Base-by-base conservation (phyloP, 2,113 vertebrate species). In the Felis chaus region DNA sequence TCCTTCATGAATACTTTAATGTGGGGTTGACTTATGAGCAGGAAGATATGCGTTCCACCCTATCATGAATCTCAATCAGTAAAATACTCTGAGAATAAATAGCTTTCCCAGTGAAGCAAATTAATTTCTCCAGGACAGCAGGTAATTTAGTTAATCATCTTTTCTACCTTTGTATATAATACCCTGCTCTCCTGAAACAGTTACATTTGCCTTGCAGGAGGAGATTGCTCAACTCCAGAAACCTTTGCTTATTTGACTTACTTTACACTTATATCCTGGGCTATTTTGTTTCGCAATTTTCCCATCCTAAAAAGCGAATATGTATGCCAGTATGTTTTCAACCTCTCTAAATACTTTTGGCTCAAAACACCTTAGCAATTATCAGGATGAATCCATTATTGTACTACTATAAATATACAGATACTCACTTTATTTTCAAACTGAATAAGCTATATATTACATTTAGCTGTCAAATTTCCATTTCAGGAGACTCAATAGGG, bases 71-170 rank as follows among this genome's bases (percentile, higher is more conserved):
- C 25, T 55, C 23, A 91, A 50, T 86, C 57, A 68, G 25, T 82
- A 95, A 89, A 80, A 85, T 55, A 65, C 57, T 76, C 39, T 41
- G 71, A 95, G 53, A 80, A 88, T 50, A 97, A 97, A 85, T 91
- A 78, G 21, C 31, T 74, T 94, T 97, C 45, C 69, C 16, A 8
- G 13, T 85, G 63, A 95, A 93, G 27, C 21, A 96, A 91, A 93
- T 95, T 97, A 93, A 96, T 93, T 91, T 89, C 21, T 63, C 66
- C 3, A 71, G 68, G 23, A 95, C 31, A 91, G 39, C 21, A 69
- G 25, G 9, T 94, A 95, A 92, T 89, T 93, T 94, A 90, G 33
- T 83, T 92, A 94, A 97, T 97, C 91, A 86, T 95, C n/a, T 86
- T 86, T 95, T 86, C 63, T 79, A 25, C 48, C 39, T 94, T 89